These are phyloP conservation scores for Drosophila kepulauana DNA, from an alignment of 1,140 invertebrate species.

Conservation along the genomic window DNA sequence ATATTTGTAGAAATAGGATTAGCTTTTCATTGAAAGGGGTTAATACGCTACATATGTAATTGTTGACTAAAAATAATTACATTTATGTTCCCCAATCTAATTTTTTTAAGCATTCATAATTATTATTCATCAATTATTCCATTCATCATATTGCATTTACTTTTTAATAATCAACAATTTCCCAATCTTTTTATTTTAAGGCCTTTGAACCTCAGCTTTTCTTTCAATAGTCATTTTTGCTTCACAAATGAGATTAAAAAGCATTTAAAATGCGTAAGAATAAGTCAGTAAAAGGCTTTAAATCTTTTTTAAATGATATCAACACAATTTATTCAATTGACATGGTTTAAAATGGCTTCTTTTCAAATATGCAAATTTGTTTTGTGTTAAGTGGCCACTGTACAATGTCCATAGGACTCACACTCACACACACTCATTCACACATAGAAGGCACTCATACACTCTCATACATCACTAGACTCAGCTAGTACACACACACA, in stretches of 20 bases:
- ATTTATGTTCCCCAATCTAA: no score
- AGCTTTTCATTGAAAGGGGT: no score
- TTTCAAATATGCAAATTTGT: constrained; percentile 49
- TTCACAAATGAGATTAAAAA: not conserved
- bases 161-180: no score
- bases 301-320: constrained; percentile 8
- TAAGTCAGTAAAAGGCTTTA: not conserved
- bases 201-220: not conserved
- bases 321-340: constrained; percentile 28
- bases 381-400: constrained; percentile 50
- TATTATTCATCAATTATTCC: no score
- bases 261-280: not conserved
- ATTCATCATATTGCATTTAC: no score
- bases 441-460: constrained; percentile 8
- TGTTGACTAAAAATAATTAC: no score
- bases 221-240: not conserved
- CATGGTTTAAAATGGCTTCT: constrained; percentile 22
- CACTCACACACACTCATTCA: constrained; percentile 11
- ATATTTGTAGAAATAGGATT: no score
- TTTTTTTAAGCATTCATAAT: no score
- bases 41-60: no score
- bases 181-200: no score
- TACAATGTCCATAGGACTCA: constrained; percentile 30
- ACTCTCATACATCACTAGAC: constrained; percentile 32
- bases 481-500: constrained; percentile 4